Conservation (phyloP, 2,888 invertebrate genomes). For the Drosophila borborema region DNA sequence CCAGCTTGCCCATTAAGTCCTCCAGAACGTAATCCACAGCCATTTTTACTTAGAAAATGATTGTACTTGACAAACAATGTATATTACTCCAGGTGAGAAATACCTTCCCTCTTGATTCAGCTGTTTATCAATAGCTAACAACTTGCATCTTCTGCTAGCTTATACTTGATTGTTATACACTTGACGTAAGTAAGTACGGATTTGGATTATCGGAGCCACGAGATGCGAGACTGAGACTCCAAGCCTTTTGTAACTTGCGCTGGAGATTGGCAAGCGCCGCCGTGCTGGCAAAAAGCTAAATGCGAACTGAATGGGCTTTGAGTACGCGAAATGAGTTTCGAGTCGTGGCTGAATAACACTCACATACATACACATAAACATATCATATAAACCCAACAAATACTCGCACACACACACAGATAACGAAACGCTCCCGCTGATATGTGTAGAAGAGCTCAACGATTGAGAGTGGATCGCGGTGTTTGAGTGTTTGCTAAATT, state of each 20-base stretch:
- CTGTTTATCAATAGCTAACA: constrained; percentile 13
- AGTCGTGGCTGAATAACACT: constrained; percentile 51
- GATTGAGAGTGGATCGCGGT: constrained; percentile 46
- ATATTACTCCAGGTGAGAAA: neutral
- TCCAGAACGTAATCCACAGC: constrained; percentile 88
- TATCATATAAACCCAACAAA: constrained; percentile 7
- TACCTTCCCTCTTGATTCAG: neutral
- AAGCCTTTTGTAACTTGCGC: constrained; percentile 24
- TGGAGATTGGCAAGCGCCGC: constrained; percentile 52
- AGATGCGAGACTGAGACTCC: constrained; percentile 18
- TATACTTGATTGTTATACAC: neutral
- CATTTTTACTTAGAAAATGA: constrained; percentile 83
- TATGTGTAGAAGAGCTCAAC: constrained; percentile 36
- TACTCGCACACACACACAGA: constrained; percentile 35
- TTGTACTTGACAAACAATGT: neutral
- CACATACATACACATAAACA: constrained; percentile 24
- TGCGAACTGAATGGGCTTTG: constrained; percentile 60
- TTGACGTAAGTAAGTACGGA: neutral
- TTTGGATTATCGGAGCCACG: constrained; percentile 15
- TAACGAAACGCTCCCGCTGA: constrained; percentile 51
- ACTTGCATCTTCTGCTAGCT: constrained; percentile 26
- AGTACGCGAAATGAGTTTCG: constrained; percentile 51
- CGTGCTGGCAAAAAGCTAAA: constrained; percentile 72
- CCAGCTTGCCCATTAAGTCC: constrained; percentile 89
- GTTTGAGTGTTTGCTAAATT: constrained; percentile 37